Base-by-base conservation (phyloP, 2,888 invertebrate genomes). In the Cryptocheilus praepositus region DNA sequence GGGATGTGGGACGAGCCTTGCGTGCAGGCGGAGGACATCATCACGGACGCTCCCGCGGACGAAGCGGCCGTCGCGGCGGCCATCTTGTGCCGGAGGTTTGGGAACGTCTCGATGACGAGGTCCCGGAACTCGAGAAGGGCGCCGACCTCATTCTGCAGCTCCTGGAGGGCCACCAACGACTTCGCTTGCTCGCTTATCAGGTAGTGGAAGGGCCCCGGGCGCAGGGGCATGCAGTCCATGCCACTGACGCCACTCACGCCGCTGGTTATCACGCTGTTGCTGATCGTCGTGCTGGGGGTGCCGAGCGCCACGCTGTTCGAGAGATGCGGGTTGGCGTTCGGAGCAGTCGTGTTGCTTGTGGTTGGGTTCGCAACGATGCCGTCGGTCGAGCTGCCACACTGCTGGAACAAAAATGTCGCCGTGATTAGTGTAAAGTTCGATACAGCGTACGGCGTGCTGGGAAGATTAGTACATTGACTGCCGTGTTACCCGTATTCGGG, bases 51-150 rank as follows among this genome's bases (percentile, higher is more conserved):
- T 67, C 88, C 78, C 75, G 83, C 83, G 67, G 81, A 82, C 36
- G 36, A 36, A 4, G 36, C 7, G 73, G 83, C 91, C 83, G 88
- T 90, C 85, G 92, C 91, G 36, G 36, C 36, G 82, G 94, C 93
- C 93, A 96, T 93, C 92, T 96, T 96, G 88, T 94, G 94, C 89
- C 95, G 94, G 89, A 96, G 93, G 91, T 96, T 95, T 85, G 96
- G 96, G 91, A 96, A 96, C 87, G 96, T 95, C 92, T 96, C 96
- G 93, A 96, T 95, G 92, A 96, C 96, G 92, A 96, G 93, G 91
- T 96, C 96, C 90, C 96, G 94, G 90, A 96, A 96, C 91, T 96
- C 95, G 90, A 96, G 92, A 84, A 96, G 90, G 83, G 95, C 95
- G 79, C 96, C 95, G 91, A 96, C 96, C 92, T 96, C 96, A 94